Base-by-base conservation (phyloP, 2,888 invertebrate species). In the Limnephilus auricula region DNA sequence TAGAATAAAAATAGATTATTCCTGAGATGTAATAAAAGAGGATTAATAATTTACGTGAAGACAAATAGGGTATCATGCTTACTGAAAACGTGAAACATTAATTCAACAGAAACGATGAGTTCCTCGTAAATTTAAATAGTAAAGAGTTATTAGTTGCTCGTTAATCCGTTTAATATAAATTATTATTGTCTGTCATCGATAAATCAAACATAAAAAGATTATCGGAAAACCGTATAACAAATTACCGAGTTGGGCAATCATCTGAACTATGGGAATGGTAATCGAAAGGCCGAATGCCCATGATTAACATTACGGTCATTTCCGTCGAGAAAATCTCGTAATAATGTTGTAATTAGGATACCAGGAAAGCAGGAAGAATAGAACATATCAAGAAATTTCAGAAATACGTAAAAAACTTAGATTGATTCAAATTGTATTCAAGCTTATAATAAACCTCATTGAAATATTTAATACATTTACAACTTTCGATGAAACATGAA, bases 141-240 rank as follows among this genome's bases (percentile, higher is more conserved):
- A 25, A 34, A 15, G 15, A 89, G 89, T 45, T 45, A 65, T 65
- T 80, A 89, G 89, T 31, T 79, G 84, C 83, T 89, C 84, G 89
- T 32, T 91, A 91, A 91, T 91, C 83, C 84, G 89, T 50, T 79
- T 65, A 84, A 84, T 89, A 91, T 91, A 91, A 91, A 91, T 89
- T 65, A 65, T 65, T 65, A 65, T 65, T 85, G 89, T 89, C 85
- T 91, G 91, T 91, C 91, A 89, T 91, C 91, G 82, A 91, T 91
- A 91, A 91, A 91, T 91, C 91, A 91, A 91, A 91, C 65, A 78
- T 45, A 79, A 82, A 91, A 89, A 85, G 37, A 50, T 89, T 91
- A 83, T 82, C 31, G 82, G 91, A 79, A 89, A 91, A 79, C 88
- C 80, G 91, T 65, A 82, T 91, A 91, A 89, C 91, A 89, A 91